Conservation (phyloP, 2,113 vertebrate genomes). For the Microtus pennsylvanicus region DNA sequence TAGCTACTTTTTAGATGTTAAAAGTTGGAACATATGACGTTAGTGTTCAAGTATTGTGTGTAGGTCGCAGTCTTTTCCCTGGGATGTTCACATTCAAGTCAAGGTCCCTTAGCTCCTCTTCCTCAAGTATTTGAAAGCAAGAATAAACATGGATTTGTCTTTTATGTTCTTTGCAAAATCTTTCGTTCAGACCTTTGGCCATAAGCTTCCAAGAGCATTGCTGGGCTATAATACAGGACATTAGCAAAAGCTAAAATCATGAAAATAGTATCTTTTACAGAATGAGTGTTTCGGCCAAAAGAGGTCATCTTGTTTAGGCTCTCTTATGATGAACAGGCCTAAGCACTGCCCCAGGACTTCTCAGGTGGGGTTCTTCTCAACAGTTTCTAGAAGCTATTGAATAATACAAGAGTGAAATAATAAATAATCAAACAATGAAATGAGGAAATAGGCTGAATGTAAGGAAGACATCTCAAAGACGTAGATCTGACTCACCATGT, state of each 20-base stretch:
- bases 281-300: background rate
- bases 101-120: background rate
- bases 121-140: background rate
- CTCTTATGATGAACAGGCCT: background rate
- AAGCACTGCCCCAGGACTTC: background rate
- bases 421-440: background rate
- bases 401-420: background rate
- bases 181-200: background rate
- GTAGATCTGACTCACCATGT: background rate
- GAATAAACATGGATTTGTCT: conserved; percentile 43
- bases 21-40: conserved; percentile 12
- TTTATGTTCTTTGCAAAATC: conserved; percentile 13
- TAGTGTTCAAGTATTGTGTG: background rate
- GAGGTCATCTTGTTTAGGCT: background rate
- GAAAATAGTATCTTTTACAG: conserved; percentile 3
- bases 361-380: background rate
- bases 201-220: background rate
- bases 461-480: background rate
- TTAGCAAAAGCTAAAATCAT: conserved; percentile 30
- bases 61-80: background rate
- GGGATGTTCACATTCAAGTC: background rate
- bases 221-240: background rate
- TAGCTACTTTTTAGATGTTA: background rate
- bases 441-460: background rate
- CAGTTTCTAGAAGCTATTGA: background rate